Conservation (phyloP, 2,113 vertebrate genomes). For the Sclerurus mexicanus region DNA sequence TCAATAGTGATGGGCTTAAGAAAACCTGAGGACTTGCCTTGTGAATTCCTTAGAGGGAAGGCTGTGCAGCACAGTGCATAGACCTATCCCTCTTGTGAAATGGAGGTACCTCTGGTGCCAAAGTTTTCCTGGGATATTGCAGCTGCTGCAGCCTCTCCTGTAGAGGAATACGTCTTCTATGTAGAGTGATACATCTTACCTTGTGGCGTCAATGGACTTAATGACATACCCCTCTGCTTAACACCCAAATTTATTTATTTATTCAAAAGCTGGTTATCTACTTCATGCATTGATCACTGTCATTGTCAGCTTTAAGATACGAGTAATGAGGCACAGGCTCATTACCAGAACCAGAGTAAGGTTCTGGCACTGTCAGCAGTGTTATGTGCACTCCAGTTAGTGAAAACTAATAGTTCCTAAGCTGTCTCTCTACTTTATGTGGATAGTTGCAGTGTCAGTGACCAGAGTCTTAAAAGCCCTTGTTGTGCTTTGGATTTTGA, state of each 20-base stretch:
- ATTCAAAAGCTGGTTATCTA: not conserved
- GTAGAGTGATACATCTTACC: not conserved
- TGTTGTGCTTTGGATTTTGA: not conserved
- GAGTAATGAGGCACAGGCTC: not conserved
- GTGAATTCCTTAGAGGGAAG: not conserved
- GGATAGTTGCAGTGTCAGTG: not conserved
- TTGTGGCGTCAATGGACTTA: not conserved
- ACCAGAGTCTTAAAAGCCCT: not conserved
- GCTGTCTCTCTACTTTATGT: not conserved
- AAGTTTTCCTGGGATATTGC: not conserved
- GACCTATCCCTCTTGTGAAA: not conserved
- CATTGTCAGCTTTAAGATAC: not conserved
- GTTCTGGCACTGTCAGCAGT: not conserved
- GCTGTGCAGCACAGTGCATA: not conserved
- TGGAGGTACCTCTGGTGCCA: not conserved
- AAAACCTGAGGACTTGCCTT: not conserved
- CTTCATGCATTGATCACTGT: not conserved
- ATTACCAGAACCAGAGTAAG: no score
- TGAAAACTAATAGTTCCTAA: not conserved
- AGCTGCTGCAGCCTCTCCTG: not conserved
- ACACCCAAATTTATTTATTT: not conserved
- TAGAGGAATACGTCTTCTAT: not conserved
- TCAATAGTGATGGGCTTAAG: not conserved
- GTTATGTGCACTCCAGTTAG: accelerated
- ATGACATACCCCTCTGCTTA: not conserved